phyloP scores from a whole-genome alignment of 1,140 invertebrate species.

The Drosophila sp. region DNA sequence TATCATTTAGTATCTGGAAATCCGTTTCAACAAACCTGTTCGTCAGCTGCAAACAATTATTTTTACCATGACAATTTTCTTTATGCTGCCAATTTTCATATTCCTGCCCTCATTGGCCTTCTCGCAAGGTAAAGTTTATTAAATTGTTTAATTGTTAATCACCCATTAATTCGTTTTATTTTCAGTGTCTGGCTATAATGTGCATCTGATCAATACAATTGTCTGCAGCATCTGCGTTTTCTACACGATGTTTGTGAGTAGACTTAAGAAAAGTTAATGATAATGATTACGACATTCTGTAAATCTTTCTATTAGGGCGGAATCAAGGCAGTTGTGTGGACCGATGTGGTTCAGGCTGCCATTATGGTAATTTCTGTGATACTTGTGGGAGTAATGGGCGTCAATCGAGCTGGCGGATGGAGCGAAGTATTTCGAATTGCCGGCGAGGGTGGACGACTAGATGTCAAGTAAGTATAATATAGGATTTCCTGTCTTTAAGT shows the following conservation, averaged over 20 bases:
- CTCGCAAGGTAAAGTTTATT: conserved; percentile 85
- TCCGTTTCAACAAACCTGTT: conserved; percentile 86
- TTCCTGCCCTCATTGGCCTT: conserved; percentile 90
- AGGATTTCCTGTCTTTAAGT: not conserved
- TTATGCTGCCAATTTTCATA: conserved; percentile 74
- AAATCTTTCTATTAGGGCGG: conserved; percentile 86
- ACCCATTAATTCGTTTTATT: not conserved
- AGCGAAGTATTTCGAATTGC: conserved; percentile 86
- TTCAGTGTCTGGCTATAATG: conserved; percentile 88
- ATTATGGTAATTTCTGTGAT: conserved; percentile 90
- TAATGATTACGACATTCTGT: not conserved
- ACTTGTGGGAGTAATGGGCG: conserved; percentile 87
- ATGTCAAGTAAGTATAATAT: conserved; percentile 85
- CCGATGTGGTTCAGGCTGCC: conserved; percentile 91
- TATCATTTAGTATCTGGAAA: conserved; percentile 87
- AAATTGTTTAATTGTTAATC: not conserved
- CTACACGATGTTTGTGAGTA: conserved; percentile 91
- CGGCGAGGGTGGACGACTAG: conserved; percentile 84
- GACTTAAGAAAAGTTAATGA: not conserved
- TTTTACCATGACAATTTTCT: conserved; percentile 84
- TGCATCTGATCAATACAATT: conserved; percentile 88
- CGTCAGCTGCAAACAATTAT: conserved; percentile 86
- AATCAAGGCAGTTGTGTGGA: conserved; percentile 94
- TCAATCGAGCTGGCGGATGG: conserved; percentile 87
- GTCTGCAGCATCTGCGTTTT: conserved; percentile 91